phyloP scores from a whole-genome alignment of 2,888 invertebrate species.

The Gandaritis pyraliata region DNA sequence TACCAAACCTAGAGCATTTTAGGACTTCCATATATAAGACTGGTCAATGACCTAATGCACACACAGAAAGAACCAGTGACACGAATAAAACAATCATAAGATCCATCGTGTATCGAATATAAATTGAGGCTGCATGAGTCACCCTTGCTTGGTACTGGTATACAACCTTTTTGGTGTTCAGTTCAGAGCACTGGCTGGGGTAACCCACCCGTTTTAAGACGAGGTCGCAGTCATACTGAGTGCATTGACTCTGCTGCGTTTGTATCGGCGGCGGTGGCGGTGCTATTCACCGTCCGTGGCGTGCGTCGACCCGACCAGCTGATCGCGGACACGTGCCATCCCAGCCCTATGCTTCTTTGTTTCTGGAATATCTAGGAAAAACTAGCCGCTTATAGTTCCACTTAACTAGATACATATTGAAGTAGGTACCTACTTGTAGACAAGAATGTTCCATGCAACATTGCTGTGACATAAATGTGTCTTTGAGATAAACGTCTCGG shows the following conservation, averaged over 20 bases:
- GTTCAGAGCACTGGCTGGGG: constrained; percentile 40
- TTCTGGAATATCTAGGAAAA: constrained; percentile 35
- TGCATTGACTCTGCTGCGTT: constrained; percentile 53
- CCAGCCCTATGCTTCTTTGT: constrained; percentile 36
- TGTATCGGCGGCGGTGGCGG: constrained; percentile 54
- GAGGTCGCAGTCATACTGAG: constrained; percentile 31
- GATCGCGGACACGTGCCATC: constrained; percentile 62
- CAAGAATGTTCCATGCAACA: constrained; percentile 13
- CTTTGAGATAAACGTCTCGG: constrained; percentile 7
- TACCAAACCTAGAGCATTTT: not conserved
- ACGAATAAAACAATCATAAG: constrained; percentile 5
- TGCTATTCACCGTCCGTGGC: constrained; percentile 56
- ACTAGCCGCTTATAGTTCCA: constrained; percentile 21
- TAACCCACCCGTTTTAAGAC: constrained; percentile 48
- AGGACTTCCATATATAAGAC: not conserved
- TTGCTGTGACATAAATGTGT: constrained; percentile 16
- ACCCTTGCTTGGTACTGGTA: constrained; percentile 4
- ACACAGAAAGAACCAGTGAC: constrained; percentile 8
- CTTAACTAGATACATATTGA: constrained; percentile 23
- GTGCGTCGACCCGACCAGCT: constrained; percentile 62
- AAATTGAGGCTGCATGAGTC: constrained; percentile 34
- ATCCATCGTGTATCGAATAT: constrained; percentile 11
- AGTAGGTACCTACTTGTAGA: not conserved
- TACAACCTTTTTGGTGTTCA: constrained; percentile 19
- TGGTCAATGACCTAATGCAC: constrained; percentile 3